Percentiles rank a stretch among this genome's conserved stretches.
phyloP scores from a whole-genome alignment of 2,888 invertebrate genomes.

The Ophion ellenae region DNA sequence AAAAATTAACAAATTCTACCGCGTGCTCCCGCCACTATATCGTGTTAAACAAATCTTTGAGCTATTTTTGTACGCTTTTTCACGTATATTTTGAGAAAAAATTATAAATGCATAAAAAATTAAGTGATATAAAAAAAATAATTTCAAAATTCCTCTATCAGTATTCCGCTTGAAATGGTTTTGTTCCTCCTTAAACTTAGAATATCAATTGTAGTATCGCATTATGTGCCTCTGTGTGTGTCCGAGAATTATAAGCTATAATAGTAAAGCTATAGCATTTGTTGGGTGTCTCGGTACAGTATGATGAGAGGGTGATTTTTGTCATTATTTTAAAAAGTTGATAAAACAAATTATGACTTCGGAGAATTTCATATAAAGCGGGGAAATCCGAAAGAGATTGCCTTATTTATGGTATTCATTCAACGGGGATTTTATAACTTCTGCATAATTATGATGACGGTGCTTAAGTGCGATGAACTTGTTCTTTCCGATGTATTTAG shows the following conservation, averaged over 20 bases:
- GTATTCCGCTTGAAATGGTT: background rate
- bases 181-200: background rate
- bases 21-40: background rate
- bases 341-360: background rate
- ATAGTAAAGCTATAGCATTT: background rate
- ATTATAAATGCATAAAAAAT: too few species aligned
- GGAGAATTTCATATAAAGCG: background rate
- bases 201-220: background rate
- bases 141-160: background rate
- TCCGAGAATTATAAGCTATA: background rate
- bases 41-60: too few species aligned
- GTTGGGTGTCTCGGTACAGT: background rate
- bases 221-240: background rate
- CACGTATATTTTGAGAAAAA: too few species aligned
- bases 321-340: background rate
- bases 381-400: background rate
- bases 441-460: background rate
- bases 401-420: slow-evolving; percentile 12
- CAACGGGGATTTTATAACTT: background rate
- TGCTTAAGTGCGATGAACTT: too few species aligned
- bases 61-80: too few species aligned
- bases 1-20: background rate
- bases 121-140: background rate
- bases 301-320: background rate
- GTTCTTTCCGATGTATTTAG: background rate